A percentile compares a stretch with the other conserved stretches of the same genome.
Evolutionary conservation across 2,888 invertebrate genomes (phyloP).

Genomic region (Galerucella pusilla): DNA sequence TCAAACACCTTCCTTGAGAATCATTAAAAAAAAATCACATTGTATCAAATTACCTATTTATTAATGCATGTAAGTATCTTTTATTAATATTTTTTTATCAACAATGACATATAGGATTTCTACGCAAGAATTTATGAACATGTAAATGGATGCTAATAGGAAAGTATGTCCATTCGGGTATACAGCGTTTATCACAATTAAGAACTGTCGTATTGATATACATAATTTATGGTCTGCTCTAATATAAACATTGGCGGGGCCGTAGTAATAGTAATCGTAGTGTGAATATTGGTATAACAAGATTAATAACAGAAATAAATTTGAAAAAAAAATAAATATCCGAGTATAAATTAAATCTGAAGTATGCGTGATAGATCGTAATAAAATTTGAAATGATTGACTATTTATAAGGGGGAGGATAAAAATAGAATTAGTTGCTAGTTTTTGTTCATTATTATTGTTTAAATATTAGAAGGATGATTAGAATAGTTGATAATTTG

Average conservation of each 20-base stretch:
- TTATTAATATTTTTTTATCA: constrained; percentile 19
- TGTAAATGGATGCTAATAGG: constrained; percentile 55
- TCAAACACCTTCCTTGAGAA: no score
- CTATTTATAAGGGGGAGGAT: not conserved
- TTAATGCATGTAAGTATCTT: not conserved
- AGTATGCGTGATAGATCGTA: constrained; percentile 18
- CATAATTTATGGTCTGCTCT: constrained; percentile 54
- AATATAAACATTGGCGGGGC: constrained; percentile 50
- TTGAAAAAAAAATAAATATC: constrained; percentile 28
- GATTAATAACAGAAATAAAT: constrained; percentile 42
- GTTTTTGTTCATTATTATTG: not conserved
- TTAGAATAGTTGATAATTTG: no score
- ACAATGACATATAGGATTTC: constrained; percentile 24
- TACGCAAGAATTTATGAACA: constrained; percentile 44
- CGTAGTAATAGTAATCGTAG: constrained; percentile 10
- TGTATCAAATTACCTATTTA: not conserved
- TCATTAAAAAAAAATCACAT: not conserved
- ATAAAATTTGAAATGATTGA: constrained; percentile 35
- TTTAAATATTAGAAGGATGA: no score
- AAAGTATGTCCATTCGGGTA: constrained; percentile 47
- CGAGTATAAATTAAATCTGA: constrained; percentile 33
- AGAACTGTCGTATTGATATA: constrained; percentile 56
- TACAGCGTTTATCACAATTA: constrained; percentile 58
- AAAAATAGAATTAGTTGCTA: constrained; percentile 8
- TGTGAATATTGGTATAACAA: constrained; percentile 39